These are phyloP conservation scores for Pygoscelis antarcticus DNA, from an alignment of 2,113 vertebrate species.

Conservation along the genomic window DNA sequence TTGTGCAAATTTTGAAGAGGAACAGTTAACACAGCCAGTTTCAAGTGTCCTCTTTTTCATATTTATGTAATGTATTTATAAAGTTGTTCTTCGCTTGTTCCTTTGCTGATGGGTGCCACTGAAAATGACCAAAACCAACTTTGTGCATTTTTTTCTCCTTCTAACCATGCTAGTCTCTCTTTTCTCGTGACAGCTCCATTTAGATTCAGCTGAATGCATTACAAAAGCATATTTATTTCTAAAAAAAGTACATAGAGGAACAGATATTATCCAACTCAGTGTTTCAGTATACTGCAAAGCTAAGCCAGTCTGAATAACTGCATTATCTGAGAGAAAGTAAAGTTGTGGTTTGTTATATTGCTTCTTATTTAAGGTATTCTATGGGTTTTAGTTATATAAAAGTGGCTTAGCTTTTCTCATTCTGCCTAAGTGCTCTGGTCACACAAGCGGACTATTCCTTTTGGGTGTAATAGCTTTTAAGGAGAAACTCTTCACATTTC, in stretches of 20 bases:
- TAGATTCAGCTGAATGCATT: not conserved
- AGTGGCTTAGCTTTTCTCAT: not conserved
- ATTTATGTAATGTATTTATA: constrained; percentile 52
- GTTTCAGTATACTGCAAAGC: not conserved
- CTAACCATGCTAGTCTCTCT: not conserved
- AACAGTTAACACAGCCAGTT: constrained; percentile 22
- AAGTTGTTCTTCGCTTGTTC: constrained; percentile 29
- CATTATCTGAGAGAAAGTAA: not conserved
- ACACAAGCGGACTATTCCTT: not conserved
- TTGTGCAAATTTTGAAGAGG: constrained; percentile 49
- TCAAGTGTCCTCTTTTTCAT: constrained; percentile 21
- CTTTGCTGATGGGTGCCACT: not conserved
- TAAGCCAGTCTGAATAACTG: not conserved
- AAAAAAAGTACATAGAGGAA: not conserved
- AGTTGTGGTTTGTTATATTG: not conserved
- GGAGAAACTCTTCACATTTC: not conserved
- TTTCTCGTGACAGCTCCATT: not conserved
- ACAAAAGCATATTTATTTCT: not conserved
- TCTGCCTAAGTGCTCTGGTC: not conserved
- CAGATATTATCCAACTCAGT: not conserved
- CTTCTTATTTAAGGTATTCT: not conserved
- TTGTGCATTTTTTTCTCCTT: not conserved
- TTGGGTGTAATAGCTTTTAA: not conserved
- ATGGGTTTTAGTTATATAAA: not conserved
- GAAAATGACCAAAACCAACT: not conserved